Percentiles rank a stretch among this genome's conserved stretches.
Conservation (phyloP, 2,888 invertebrate species). For the Ormyrus labotus region DNA sequence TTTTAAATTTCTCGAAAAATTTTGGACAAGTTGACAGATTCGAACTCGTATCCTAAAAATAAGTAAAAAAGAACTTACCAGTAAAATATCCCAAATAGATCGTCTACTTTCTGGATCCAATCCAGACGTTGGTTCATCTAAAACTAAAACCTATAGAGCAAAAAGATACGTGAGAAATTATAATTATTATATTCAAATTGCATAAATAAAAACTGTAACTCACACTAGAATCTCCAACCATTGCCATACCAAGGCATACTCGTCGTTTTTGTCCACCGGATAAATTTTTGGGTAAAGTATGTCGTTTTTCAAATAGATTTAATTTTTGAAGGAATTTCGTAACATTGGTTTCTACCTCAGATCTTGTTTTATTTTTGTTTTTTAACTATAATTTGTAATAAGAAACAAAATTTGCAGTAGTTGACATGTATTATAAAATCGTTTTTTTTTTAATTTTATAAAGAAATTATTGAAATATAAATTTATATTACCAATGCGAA, state of each 20-base stretch:
- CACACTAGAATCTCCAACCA: constrained; percentile 84
- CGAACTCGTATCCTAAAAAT: no score
- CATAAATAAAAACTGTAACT: constrained; percentile 25
- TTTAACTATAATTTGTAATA: constrained; percentile 78
- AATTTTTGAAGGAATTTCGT: constrained; percentile 80
- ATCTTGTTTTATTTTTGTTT: constrained; percentile 74
- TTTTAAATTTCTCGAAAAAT: no score
- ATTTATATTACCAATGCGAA: constrained; percentile 82
- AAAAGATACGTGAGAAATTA: no score
- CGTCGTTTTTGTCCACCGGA: constrained; percentile 95
- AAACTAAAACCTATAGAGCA: constrained; percentile 75
- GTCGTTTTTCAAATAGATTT: constrained; percentile 80
- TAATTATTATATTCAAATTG: no score
- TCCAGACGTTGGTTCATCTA: constrained; percentile 91
- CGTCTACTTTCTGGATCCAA: constrained; percentile 85
- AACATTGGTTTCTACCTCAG: constrained; percentile 77
- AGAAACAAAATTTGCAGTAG: no score
- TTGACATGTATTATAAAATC: no score
- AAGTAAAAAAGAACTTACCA: no score
- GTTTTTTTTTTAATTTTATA: no score
- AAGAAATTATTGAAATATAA: constrained; percentile 12
- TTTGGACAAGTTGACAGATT: no score
- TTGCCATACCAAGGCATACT: constrained; percentile 88
- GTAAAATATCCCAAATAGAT: no score
- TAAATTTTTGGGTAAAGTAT: constrained; percentile 79